phyloP scores from a whole-genome alignment of 2,113 vertebrate genomes.

The Chaenocephalus aceratus region DNA sequence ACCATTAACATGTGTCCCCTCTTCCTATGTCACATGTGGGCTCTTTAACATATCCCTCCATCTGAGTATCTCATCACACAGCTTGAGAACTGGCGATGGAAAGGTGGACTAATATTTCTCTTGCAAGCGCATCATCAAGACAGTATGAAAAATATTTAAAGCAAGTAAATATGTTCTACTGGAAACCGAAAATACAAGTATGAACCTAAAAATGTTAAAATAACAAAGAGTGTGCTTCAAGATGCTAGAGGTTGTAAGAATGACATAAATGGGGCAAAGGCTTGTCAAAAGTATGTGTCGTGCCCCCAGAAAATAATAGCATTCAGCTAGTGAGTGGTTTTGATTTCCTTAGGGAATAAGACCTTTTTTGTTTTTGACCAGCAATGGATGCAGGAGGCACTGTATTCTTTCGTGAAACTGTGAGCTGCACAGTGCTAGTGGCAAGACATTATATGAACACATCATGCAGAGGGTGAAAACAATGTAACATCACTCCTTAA shows the following conservation, averaged over 20 bases:
- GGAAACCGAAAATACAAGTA: no score
- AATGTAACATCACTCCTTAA: conserved; percentile 28
- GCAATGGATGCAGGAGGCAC: conserved; percentile 1
- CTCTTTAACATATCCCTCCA: no score
- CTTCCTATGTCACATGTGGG: no score
- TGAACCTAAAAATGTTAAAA: no score
- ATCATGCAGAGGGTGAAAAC: conserved; percentile 73
- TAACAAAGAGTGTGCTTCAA: not conserved
- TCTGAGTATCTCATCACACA: no score
- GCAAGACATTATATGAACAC: conserved; percentile 61
- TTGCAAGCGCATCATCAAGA: no score
- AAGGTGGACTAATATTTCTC: no score
- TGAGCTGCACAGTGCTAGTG: conserved; percentile 45
- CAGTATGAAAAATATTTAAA: no score
- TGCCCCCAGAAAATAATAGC: not conserved
- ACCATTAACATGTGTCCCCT: no score
- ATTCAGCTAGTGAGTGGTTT: not conserved
- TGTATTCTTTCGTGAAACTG: conserved; percentile 39
- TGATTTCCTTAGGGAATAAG: conserved; percentile 24
- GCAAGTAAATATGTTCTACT: no score
- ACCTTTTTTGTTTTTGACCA: conserved; percentile 11
- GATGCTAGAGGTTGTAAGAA: not conserved
- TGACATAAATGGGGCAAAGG: conserved; percentile 28
- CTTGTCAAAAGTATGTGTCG: not conserved
- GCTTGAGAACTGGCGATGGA: no score